A percentile compares a stretch with the other conserved stretches of the same genome.
phyloP scores from a whole-genome alignment of 2,797 vertebrate genomes.

The Hoplostethus atlanticus region DNA sequence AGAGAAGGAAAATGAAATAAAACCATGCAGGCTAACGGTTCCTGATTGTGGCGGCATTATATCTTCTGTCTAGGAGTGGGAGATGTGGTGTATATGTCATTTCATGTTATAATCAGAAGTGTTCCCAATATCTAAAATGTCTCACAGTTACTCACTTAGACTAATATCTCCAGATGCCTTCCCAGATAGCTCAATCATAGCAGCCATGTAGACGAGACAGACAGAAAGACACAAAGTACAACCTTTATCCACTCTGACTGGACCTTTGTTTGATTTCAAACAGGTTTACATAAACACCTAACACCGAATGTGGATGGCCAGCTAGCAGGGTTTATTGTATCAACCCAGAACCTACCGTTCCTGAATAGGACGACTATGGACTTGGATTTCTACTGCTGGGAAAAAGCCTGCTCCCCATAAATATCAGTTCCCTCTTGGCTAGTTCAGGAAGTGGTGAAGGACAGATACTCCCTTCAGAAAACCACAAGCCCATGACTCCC shows the following conservation, averaged over 20 bases:
- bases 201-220: neutral
- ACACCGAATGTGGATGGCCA: conserved; percentile 21
- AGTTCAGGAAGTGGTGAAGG: conserved; percentile 75
- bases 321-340: conserved; percentile 61
- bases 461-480: conserved; percentile 68
- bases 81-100: conserved; percentile 18
- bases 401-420: conserved; percentile 45
- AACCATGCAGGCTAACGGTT: conserved; percentile 25
- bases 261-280: conserved; percentile 21
- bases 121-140: conserved; percentile 29
- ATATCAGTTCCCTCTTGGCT: conserved; percentile 62
- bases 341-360: conserved; percentile 32
- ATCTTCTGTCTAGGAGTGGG: conserved; percentile 25
- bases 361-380: conserved; percentile 60
- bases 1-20: conserved; percentile 21
- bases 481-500: conserved; percentile 33
- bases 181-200: conserved; percentile 15
- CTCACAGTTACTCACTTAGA: conserved; percentile 19
- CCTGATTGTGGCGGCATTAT: conserved; percentile 29
- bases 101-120: conserved; percentile 20
- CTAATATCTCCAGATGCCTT: conserved; percentile 35
- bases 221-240: conserved; percentile 5
- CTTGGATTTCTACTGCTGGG: conserved; percentile 46
- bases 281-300: conserved; percentile 27
- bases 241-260: conserved; percentile 4